Evolutionary conservation across 2,888 invertebrate genomes (phyloP), one percentile per base, ranked within the genome.

Genomic region (Cephus pulcher): DNA sequence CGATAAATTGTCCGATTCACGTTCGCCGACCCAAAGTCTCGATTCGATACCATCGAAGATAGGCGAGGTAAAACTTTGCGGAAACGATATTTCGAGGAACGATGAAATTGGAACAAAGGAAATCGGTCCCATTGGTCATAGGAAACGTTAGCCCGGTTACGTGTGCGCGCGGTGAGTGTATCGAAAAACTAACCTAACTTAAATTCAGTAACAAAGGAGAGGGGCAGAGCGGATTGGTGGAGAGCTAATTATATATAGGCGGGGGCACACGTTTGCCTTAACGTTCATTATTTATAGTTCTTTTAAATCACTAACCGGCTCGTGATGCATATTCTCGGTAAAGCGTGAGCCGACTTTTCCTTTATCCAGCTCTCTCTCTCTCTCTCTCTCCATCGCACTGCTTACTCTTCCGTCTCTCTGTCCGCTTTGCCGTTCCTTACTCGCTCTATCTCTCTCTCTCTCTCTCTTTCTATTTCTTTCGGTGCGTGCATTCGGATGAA

Each of bases 281-380:
- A 70, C 70, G 78, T 68, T 71, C 73, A 75, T 78, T 78, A 78
- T 78, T 78, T 78, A 78, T 78, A 78, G 75, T 78, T 71, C 75
- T 71, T 78, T 78, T 78, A 75, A 78, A 78, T 75, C 75, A 78
- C 75, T 75, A 75, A 78, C 69, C 75, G 56, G 78, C 75, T 75
- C 71, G 73, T 73, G 75, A 78, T 78, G 71, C 78, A 75, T 78
- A 73, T 56, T 71, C 75, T 33, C 30, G 71, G 75, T 78, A 78
- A 71, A 75, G 30, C 40, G 37, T 71, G 32, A 71, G 71, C 33
- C 71, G 71, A 12, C 56, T 56, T 56, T 74, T 34, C n/a, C 74
- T 34, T n/a, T 34, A 35, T 30, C 74, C 32, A 1, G 34, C 74
- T 74, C 74, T 74, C 30, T 30, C 30, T 30, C 30, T 30, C 30